Conservation (phyloP, 2,113 vertebrate genomes). For the Triplophysa tibetana region DNA sequence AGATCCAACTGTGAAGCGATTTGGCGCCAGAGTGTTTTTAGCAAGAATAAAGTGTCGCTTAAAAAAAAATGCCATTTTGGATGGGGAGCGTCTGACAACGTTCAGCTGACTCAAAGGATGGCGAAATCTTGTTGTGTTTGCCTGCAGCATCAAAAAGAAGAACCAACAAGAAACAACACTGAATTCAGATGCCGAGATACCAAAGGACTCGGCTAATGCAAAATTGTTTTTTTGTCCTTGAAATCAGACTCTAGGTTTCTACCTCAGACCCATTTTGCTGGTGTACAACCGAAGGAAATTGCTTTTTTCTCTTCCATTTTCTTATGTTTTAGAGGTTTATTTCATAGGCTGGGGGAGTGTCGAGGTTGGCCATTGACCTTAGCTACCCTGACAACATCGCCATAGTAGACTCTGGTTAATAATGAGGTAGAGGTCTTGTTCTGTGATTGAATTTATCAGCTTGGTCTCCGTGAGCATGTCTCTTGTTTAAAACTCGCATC, state of each 20-base stretch:
- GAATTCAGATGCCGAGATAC: conserved; percentile 20
- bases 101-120: not conserved
- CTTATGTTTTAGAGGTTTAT: conserved; percentile 40
- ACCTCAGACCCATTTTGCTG: conserved; percentile 10
- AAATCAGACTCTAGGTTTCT: conserved; percentile 17
- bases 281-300: conserved; percentile 40
- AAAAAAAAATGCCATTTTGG: not conserved
- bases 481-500: conserved; percentile 63
- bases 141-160: conserved; percentile 21
- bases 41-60: conserved; percentile 29
- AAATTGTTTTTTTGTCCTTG: conserved; percentile 11
- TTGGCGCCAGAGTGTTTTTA: conserved; percentile 27
- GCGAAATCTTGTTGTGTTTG: not conserved
- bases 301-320: conserved; percentile 47
- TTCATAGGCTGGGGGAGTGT: conserved; percentile 24
- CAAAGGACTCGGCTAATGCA: not conserved
- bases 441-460: conserved; percentile 67
- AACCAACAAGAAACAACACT: not conserved
- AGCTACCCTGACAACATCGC: conserved; percentile 55
- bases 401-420: conserved; percentile 52
- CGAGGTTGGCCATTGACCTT: conserved; percentile 62
- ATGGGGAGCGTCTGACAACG: not conserved
- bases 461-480: conserved; percentile 66
- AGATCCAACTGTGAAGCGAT: conserved; percentile 38
- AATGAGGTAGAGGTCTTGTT: conserved; percentile 54